Base-by-base conservation (phyloP, 2,113 vertebrate genomes). In the Hepsetus odoe region DNA sequence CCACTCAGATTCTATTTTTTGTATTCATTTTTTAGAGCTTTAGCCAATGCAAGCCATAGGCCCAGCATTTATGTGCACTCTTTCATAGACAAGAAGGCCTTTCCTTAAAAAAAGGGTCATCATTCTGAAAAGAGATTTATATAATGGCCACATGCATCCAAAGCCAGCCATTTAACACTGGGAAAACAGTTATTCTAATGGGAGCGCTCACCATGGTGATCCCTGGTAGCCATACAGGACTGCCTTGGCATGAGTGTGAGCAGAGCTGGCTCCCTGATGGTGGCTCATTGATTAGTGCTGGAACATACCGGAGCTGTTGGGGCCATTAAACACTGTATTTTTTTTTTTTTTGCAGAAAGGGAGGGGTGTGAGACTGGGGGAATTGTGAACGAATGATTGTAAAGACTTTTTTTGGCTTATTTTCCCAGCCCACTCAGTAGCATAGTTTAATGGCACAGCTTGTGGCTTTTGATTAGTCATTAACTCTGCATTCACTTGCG, bases 131-230 rank as follows among this genome's bases (percentile, higher is more conserved):
- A 80, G 88, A 88, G 82, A 80, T 86, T 90, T 89, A 75, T 89
- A 93, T 93, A 91, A 90, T 86, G 86, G 87, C 82, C 86, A 82
- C 76, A 77, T 79, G 85, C 14, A 80, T 87, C 89, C 88, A 89
- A 86, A 91, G 88, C 79, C 87, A 92, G 89, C 92, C 90, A 91
- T 84, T 86, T 86, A 88, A 88, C 90, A 91, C 85, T 85, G 85
- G 83, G 80, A 90, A 90, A 74, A 64, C 86, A 89, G 80, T 51
- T 72, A 81, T 87, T 92, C 82, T 84, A 85, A 88, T 56, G 85
- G 89, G 85, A 92, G 90, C 88, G 83, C 85, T 92, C 91, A 90
- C 92, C 88, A 84, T 74, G 81, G 90, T 89, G 90, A 93, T 90
- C 82, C 82, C 56, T 62, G 87, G 89, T 86, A 91, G 88, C 84